Conservation (phyloP, 1,140 invertebrate species). For the Ips typographus region DNA sequence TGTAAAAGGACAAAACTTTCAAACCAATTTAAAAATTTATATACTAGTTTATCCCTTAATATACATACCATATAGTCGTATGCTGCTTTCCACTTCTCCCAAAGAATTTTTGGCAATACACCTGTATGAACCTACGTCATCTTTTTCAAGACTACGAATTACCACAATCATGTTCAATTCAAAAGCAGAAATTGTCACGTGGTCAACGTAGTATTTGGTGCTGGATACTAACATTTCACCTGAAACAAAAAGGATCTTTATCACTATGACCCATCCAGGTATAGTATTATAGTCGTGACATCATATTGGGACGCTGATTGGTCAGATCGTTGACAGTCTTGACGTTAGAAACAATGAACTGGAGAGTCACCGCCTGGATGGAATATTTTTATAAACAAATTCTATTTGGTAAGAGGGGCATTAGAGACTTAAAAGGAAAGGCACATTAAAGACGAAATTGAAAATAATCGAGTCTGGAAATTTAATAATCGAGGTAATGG, state of each 20-base stretch:
- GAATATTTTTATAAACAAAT: too few species aligned
- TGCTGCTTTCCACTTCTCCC: constrained; percentile 85
- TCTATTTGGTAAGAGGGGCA: too few species aligned
- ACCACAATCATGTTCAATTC: constrained; percentile 82
- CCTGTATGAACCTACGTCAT: constrained; percentile 82
- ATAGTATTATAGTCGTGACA: too few species aligned
- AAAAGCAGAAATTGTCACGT: constrained; percentile 70
- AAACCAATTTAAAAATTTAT: neutral
- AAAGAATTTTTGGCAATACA: constrained; percentile 91
- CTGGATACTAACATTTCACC: constrained; percentile 83
- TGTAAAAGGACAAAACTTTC: constrained; percentile 7
- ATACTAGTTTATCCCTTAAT: too few species aligned
- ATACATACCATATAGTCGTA: constrained; percentile 83
- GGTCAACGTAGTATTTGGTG: constrained; percentile 78
- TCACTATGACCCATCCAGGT: too few species aligned
- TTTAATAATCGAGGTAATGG: neutral
- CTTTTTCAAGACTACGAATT: constrained; percentile 73
- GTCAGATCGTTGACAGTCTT: too few species aligned
- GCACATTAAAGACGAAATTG: too few species aligned
- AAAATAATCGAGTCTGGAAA: too few species aligned
- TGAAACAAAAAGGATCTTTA: constrained; percentile 47
- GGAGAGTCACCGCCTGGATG: too few species aligned
- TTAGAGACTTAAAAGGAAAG: too few species aligned
- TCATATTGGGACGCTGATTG: too few species aligned
- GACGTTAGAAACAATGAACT: too few species aligned